Evolutionary conservation across 1,140 invertebrate genomes (phyloP).

Genomic region (Chelonus insularis): DNA sequence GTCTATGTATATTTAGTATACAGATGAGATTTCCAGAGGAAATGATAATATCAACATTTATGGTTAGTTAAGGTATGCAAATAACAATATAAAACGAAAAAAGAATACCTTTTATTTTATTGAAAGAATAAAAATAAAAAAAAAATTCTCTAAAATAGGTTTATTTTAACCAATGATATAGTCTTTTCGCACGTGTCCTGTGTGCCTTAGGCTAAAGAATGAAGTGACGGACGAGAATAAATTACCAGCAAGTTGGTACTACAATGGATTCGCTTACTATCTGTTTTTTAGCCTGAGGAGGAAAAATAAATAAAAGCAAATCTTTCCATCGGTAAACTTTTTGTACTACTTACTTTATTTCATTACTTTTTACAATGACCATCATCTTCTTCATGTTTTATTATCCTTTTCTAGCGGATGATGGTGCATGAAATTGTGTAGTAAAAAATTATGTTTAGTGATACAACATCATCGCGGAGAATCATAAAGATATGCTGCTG

Average conservation of each 20-base stretch:
- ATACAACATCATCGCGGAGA: no score
- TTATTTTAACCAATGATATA: not conserved
- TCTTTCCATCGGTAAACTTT: not conserved
- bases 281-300: not conserved
- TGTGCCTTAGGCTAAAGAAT: conserved; percentile 11
- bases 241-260: conserved; percentile 16
- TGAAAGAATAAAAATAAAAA: not conserved
- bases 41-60: no score
- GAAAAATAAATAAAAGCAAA: conserved; percentile 9
- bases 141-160: no score
- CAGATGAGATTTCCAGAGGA: no score
- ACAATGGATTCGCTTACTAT: not conserved
- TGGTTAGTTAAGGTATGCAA: no score
- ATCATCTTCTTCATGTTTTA: no score
- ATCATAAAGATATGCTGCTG: not conserved
- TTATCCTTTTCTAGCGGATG: not conserved
- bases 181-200: not conserved
- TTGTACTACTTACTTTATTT: not conserved
- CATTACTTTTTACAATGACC: not conserved
- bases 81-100: not conserved
- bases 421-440: not conserved
- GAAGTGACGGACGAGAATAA: conserved; percentile 14
- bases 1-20: no score
- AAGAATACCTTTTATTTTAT: not conserved
- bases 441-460: conserved; percentile 1